Evolutionary conservation across 2,888 invertebrate species (phyloP).

Genomic region (Pogonocherus hispidulus): DNA sequence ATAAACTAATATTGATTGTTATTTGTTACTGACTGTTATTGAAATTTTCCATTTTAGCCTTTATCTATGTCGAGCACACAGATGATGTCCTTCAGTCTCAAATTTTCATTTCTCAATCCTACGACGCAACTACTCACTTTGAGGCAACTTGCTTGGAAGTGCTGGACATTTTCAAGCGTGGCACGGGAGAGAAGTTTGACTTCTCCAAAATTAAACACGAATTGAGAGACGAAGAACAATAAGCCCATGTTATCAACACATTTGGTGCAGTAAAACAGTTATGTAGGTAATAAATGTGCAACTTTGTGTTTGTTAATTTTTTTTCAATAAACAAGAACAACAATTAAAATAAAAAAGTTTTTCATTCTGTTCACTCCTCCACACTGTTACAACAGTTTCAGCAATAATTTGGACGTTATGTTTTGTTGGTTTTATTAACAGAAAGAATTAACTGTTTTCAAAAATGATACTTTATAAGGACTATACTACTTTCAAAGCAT

Average conservation of each 20-base stretch:
- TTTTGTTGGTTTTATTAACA: no score
- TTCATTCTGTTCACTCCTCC: no score
- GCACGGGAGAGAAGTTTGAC: conserved; percentile 97
- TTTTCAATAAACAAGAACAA: no score
- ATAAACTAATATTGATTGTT: no score
- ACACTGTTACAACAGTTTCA: no score
- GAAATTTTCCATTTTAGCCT: no score
- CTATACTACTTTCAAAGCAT: no score
- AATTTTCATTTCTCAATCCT: conserved; percentile 97
- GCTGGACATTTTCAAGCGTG: conserved; percentile 94
- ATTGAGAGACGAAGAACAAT: conserved; percentile 92
- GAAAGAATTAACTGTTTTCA: no score
- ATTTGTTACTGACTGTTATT: no score
- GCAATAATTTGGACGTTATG: no score
- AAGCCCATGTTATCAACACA: conserved; percentile 61
- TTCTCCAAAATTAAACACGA: conserved; percentile 96
- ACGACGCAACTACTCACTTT: conserved; percentile 96
- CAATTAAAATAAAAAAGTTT: no score
- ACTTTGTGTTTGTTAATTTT: conserved; percentile 51
- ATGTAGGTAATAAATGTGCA: conserved; percentile 57
- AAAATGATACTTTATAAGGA: no score
- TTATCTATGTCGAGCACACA: conserved; percentile 90
- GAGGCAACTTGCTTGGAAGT: conserved; percentile 97
- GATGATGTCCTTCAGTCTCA: conserved; percentile 91
- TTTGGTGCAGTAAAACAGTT: conserved; percentile 42